Percentiles rank a stretch among this genome's conserved stretches.
phyloP scores from a whole-genome alignment of 2,113 vertebrate species.

The Micromys minutus region DNA sequence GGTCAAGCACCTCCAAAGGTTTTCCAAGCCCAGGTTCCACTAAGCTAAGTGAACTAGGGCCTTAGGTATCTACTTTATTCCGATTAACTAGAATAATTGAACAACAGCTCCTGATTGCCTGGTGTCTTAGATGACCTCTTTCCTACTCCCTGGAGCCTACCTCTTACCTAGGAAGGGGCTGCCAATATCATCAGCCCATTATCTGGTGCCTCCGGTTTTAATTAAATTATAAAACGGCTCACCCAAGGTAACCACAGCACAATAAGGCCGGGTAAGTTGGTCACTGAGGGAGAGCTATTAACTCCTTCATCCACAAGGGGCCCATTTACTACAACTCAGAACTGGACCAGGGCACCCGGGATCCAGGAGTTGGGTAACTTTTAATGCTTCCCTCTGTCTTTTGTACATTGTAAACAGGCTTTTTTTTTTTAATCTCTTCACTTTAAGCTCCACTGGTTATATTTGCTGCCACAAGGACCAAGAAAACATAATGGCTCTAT shows the following conservation, averaged over 20 bases:
- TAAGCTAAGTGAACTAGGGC: not conserved
- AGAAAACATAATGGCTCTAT: not conserved
- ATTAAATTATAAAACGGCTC: constrained; percentile 66
- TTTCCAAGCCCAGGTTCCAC: not conserved
- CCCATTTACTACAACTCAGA: constrained; percentile 46
- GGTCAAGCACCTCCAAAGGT: not conserved
- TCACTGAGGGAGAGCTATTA: constrained; percentile 45
- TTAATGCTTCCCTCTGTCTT: constrained; percentile 41
- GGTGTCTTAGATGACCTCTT: not conserved
- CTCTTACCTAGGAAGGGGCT: not conserved
- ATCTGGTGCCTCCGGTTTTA: constrained; percentile 56
- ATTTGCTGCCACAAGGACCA: not conserved
- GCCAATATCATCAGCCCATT: constrained; percentile 50
- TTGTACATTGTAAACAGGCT: not conserved
- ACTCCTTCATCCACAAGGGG: constrained; percentile 61
- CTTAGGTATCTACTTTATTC: not conserved
- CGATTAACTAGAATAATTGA: constrained; percentile 54
- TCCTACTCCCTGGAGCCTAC: not conserved
- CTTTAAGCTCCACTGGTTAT: not conserved
- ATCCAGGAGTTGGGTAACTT: constrained; percentile 23
- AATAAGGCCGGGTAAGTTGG: constrained; percentile 47
- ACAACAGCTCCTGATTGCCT: not conserved
- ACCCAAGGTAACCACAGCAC: not conserved
- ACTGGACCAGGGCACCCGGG: not conserved
- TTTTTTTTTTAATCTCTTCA: not conserved